Evolutionary conservation across 2,888 invertebrate genomes (phyloP), one percentile per base, ranked within the genome.

Genomic region (Odontocerum albicorne): DNA sequence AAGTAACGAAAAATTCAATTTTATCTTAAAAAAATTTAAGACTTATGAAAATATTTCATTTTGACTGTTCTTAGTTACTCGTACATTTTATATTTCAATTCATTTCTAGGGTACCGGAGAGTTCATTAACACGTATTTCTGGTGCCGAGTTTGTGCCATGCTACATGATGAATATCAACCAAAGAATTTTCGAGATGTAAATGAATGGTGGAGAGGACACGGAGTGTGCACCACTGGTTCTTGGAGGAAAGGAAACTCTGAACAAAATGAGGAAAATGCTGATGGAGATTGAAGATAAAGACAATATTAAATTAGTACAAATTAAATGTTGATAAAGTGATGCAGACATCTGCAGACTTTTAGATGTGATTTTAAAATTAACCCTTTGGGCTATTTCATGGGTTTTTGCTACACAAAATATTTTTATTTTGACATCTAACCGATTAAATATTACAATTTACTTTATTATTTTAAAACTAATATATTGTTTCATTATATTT

Each of bases 71-170:
- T 1, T 3, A 22, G 2, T 21, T 7, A 22, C 16, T n/a, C 10
- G 7, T 1, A 19, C 4, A 15, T 13, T 27, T 32, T 16, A 15
- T 2, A 38, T 13, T 7, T 4, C 38, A 12, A 46, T 46, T 12
- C 22, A 22, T 35, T 32, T 49, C 10, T 88, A 93, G 77, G 92
- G 92, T 42, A 94, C 93, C 1, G 97, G 97, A 1, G 91, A 94
- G 70, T 95, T 97, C 69, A 91, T 97, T 66, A 96, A 98, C 73
- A 97, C 97, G 16, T 93, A 86, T 71, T 95, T 93, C 75, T 93
- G 93, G 86, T 96, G 94, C 70, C 85, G 94, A 33, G 79, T 95
- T 55, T 95, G 95, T 71, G 87, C 91, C 3, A 84, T 91, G 85
- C 72, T 92, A 61, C 91, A 92, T 71, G 88, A 88, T 54, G 77